Percentiles rank a stretch among this genome's conserved stretches.
Evolutionary conservation across 2,797 vertebrate genomes (phyloP).

Genomic region (Emydoidea blandingii): DNA sequence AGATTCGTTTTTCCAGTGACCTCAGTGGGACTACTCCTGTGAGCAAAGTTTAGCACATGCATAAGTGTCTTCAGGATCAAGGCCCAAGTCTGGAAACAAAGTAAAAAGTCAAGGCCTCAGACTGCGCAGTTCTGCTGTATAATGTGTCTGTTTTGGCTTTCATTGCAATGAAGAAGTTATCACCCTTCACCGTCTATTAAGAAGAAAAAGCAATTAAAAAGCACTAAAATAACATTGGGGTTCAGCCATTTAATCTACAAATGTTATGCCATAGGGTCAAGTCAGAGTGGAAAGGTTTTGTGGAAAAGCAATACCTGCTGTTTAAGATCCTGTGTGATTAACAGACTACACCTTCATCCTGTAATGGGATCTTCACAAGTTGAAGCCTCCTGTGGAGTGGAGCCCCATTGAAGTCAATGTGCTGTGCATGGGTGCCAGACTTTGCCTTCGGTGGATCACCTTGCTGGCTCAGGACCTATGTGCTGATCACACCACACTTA

Average conservation of each 20-base stretch:
- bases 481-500: background rate
- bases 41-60: background rate
- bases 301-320: background rate
- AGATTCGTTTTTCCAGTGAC: no score
- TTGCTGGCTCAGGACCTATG: background rate
- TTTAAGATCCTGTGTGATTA: background rate
- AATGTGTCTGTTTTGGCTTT: background rate
- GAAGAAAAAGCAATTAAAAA: background rate
- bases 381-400: background rate
- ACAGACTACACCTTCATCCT: background rate
- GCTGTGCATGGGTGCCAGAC: background rate
- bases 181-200: background rate
- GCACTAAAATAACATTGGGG: background rate
- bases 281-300: background rate
- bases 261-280: background rate
- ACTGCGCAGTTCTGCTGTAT: background rate
- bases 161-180: background rate
- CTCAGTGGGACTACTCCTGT: background rate
- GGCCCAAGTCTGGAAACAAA: background rate
- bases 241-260: background rate
- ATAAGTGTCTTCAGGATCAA: background rate
- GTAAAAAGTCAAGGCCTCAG: background rate
- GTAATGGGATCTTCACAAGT: background rate
- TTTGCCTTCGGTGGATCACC: background rate
- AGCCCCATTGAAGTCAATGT: background rate